These are phyloP conservation scores for Carpatolechia fugitivella DNA, from an alignment of 2,888 invertebrate species.

Conservation along the genomic window DNA sequence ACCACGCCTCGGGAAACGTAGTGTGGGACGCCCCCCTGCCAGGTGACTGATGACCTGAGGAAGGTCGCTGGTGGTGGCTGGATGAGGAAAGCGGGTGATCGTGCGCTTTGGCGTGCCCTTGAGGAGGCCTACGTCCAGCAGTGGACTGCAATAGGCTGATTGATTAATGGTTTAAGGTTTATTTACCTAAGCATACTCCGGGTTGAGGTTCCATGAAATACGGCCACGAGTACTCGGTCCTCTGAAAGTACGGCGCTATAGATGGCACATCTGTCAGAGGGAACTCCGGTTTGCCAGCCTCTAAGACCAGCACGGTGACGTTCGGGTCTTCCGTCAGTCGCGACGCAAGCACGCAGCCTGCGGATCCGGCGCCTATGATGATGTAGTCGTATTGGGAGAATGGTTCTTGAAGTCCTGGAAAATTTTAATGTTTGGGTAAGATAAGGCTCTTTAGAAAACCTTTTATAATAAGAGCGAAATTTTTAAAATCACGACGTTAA, in stretches of 20 bases:
- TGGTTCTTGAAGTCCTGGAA: slow-evolving; percentile 55
- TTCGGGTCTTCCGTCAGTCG: slow-evolving; percentile 68
- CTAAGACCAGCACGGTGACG: slow-evolving; percentile 80
- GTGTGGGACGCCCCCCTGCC: no score
- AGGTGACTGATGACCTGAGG: no score
- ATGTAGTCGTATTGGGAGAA: slow-evolving; percentile 75
- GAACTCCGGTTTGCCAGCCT: slow-evolving; percentile 70
- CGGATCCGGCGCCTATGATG: slow-evolving; percentile 80
- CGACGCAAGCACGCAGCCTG: slow-evolving; percentile 75
- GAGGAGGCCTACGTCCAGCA: no score
- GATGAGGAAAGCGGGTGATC: no score
- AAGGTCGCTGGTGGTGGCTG: no score
- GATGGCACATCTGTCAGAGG: slow-evolving; percentile 75
- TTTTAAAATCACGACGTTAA: no score
- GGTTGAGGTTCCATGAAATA: slow-evolving; percentile 80
- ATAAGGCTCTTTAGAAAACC: background rate
- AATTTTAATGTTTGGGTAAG: background rate
- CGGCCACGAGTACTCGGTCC: slow-evolving; percentile 80
- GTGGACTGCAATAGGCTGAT: no score
- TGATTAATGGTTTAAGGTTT: no score
- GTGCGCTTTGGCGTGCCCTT: no score
- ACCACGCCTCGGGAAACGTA: no score
- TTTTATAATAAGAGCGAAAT: background rate
- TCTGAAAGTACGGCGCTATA: slow-evolving; percentile 77
- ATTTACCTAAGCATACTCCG: slow-evolving; percentile 68